Conservation (phyloP, 2,797 vertebrate genomes). For the Sphenodon punctatus region DNA sequence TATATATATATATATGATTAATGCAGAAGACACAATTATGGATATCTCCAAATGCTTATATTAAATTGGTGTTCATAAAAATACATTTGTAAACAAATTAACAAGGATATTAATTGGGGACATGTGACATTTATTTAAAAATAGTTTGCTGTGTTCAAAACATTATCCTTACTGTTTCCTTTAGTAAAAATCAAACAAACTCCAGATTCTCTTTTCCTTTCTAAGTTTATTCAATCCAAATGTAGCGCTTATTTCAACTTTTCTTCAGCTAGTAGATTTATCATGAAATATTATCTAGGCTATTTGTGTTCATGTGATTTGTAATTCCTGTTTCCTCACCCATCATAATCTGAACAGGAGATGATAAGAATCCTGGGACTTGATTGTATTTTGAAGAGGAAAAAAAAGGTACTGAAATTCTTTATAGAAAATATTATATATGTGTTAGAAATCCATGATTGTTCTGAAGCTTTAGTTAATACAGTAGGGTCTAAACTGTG, state of each 20-base stretch:
- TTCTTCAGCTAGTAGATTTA: not conserved
- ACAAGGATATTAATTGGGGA: slow-evolving; percentile 50
- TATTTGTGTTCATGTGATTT: not conserved
- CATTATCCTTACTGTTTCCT: not conserved
- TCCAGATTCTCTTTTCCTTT: not conserved
- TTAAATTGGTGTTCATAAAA: not conserved
- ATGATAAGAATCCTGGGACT: too few species aligned
- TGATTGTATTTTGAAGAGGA: too few species aligned
- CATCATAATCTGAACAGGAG: too few species aligned
- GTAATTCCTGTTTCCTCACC: too few species aligned
- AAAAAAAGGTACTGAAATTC: too few species aligned
- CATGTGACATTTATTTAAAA: slow-evolving; percentile 3
- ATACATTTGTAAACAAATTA: not conserved
- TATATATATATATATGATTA: slow-evolving; percentile 26
- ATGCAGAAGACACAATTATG: not conserved
- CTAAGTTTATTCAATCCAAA: not conserved
- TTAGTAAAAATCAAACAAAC: slow-evolving; percentile 10
- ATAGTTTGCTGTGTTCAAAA: too few species aligned
- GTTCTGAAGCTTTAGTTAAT: too few species aligned
- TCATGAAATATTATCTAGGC: not conserved
- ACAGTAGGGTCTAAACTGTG: too few species aligned
- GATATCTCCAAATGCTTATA: not conserved
- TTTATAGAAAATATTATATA: too few species aligned
- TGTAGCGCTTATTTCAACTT: not conserved
- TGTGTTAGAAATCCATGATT: too few species aligned